Evolutionary conservation across 1,140 invertebrate species (phyloP).

Genomic region (Melitaea cinxia): DNA sequence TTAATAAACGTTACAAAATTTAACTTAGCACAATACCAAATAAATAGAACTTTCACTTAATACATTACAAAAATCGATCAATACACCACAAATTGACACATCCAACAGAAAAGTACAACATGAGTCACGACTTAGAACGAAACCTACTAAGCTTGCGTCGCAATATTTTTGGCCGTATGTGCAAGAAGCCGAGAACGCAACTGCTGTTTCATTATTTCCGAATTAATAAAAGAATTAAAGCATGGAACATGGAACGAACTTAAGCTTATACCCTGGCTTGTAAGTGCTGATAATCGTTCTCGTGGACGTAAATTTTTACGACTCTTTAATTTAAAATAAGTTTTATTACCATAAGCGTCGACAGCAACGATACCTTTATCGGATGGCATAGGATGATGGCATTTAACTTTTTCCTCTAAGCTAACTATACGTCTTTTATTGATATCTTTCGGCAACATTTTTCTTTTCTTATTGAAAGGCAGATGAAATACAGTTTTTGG

Average conservation of each 20-base stretch:
- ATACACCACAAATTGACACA: constrained; percentile 44
- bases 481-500: constrained; percentile 48
- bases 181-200: constrained; percentile 43
- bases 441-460: constrained; percentile 23
- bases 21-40: constrained; percentile 65
- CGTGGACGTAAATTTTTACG: constrained; percentile 52
- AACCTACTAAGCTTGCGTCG: constrained; percentile 34
- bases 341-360: constrained; percentile 59
- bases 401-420: constrained; percentile 46
- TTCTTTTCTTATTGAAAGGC: constrained; percentile 35
- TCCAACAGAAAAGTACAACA: constrained; percentile 31
- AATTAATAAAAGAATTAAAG: constrained; percentile 66
- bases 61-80: constrained; percentile 37
- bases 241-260: constrained; percentile 72
- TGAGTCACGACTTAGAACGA: constrained; percentile 27
- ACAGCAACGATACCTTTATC: constrained; percentile 63
- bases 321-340: constrained; percentile 58
- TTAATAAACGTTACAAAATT: constrained; percentile 66
- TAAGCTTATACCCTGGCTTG: constrained; percentile 59
- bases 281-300: constrained; percentile 49
- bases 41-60: constrained; percentile 54
- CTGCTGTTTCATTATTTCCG: constrained; percentile 58
- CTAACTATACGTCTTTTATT: constrained; percentile 22
- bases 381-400: constrained; percentile 58
- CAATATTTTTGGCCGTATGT: constrained; percentile 35